These are phyloP conservation scores for Tinea semifulvella DNA, from an alignment of 2,888 invertebrate species.

Conservation along the genomic window DNA sequence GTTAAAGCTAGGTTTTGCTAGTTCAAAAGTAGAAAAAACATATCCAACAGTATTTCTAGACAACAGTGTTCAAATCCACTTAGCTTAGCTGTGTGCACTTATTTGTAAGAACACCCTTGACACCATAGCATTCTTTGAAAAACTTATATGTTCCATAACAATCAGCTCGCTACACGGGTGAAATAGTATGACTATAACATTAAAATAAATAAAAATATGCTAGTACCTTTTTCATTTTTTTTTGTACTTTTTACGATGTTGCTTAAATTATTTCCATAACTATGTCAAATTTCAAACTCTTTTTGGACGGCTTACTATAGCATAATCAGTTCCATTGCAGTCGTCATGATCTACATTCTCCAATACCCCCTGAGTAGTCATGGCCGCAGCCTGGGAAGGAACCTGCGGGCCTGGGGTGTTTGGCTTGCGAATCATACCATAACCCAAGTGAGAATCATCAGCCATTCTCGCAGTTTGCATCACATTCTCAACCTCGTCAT, in stretches of 20 bases:
- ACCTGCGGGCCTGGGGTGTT: slow-evolving; percentile 64
- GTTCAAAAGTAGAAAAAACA: too few species aligned
- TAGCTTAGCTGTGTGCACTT: too few species aligned
- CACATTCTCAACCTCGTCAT: slow-evolving; percentile 77
- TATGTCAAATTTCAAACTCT: slow-evolving; percentile 74
- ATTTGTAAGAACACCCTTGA: too few species aligned
- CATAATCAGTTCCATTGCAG: slow-evolving; percentile 82
- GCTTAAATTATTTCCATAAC: too few species aligned
- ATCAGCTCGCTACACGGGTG: slow-evolving; percentile 14
- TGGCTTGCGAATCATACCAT: slow-evolving; percentile 79
- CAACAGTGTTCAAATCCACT: too few species aligned
- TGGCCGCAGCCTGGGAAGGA: slow-evolving; percentile 48
- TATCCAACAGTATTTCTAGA: too few species aligned
- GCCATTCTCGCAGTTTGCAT: slow-evolving; percentile 77
- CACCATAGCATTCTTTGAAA: too few species aligned
- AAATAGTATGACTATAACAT: too few species aligned
- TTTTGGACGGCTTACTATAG: slow-evolving; percentile 86
- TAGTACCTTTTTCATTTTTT: too few species aligned
- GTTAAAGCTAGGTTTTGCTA: too few species aligned
- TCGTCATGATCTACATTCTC: slow-evolving; percentile 72
- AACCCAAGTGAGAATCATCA: slow-evolving; percentile 83
- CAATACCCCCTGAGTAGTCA: slow-evolving; percentile 50
- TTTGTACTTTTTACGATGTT: too few species aligned
- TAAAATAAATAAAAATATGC: too few species aligned
- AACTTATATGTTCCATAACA: slow-evolving; percentile 15